Percentiles rank a stretch among this genome's conserved stretches.
Conservation (phyloP, 2,888 invertebrate species). For the Caenorhabditis sp. region DNA sequence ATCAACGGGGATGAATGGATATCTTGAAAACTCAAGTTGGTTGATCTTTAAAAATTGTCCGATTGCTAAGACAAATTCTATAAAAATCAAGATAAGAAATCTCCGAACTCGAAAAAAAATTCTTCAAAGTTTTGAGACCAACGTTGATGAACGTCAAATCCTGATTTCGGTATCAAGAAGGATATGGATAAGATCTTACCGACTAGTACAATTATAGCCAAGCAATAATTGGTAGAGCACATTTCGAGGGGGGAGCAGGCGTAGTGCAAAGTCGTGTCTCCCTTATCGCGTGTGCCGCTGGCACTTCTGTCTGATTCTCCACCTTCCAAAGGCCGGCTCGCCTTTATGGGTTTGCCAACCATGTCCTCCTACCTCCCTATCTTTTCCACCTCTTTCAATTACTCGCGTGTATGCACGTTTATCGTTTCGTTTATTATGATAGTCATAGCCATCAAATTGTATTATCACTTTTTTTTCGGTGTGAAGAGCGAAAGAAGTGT, state of each 20-base stretch:
- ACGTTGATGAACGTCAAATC: no score
- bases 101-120: no score
- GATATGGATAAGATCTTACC: conserved; percentile 48
- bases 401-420: conserved; percentile 49
- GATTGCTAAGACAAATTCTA: background rate
- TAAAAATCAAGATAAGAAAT: no score
- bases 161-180: background rate
- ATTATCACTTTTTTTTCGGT: conserved; percentile 60
- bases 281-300: conserved; percentile 57
- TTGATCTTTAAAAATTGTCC: no score
- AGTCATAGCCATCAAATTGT: conserved; percentile 62
- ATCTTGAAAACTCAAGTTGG: no score
- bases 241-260: conserved; percentile 63
- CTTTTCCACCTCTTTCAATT: conserved; percentile 20
- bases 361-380: conserved; percentile 30
- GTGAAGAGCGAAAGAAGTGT: conserved; percentile 19
- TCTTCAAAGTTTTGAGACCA: no score
- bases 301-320: conserved; percentile 65
- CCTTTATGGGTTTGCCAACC: conserved; percentile 70
- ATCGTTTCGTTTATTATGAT: conserved; percentile 65
- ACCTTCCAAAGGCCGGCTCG: conserved; percentile 60
- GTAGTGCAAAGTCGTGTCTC: conserved; percentile 62
- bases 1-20: no score
- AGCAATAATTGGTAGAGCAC: conserved; percentile 57
- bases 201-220: conserved; percentile 57